Evolutionary conservation across 2,888 invertebrate species (phyloP).

Genomic region (Eristalis pertinax): DNA sequence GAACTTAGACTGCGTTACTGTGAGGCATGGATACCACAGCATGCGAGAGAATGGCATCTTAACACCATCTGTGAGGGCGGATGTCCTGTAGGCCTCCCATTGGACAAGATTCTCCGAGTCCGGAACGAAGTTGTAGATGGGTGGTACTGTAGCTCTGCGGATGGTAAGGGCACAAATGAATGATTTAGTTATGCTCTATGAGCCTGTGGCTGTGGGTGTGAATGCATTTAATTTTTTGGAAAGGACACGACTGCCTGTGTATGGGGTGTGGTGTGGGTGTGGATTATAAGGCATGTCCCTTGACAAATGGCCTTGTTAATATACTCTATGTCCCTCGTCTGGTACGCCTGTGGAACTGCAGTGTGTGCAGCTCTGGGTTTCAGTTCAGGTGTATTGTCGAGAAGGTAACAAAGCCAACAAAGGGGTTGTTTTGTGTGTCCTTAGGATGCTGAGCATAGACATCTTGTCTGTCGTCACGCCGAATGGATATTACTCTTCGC

Average conservation of each 20-base stretch:
- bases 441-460: slow-evolving; percentile 16
- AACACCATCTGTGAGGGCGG: slow-evolving; percentile 82
- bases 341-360: background rate
- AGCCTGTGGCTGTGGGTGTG: slow-evolving; percentile 3
- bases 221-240: slow-evolving; percentile 51
- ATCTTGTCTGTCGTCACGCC: slow-evolving; percentile 45
- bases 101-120: slow-evolving; percentile 89
- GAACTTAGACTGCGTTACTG: slow-evolving; percentile 81
- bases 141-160: slow-evolving; percentile 79
- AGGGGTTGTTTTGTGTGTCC: slow-evolving; percentile 6
- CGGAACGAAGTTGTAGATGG: slow-evolving; percentile 93
- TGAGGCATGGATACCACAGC: slow-evolving; percentile 86
- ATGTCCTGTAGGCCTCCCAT: slow-evolving; percentile 87
- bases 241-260: background rate
- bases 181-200: slow-evolving; percentile 31
- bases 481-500: slow-evolving; percentile 47
- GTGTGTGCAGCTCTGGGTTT: slow-evolving; percentile 26
- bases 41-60: slow-evolving; percentile 85
- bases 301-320: slow-evolving; percentile 55
- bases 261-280: slow-evolving; percentile 21
- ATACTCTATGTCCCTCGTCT: background rate
- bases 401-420: slow-evolving; percentile 12
- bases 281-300: slow-evolving; percentile 55
- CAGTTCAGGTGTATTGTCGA: slow-evolving; percentile 33
- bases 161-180: slow-evolving; percentile 21